These are phyloP conservation scores for Cactoblastis cactorum DNA, from an alignment of 2,888 invertebrate genomes.

Conservation along the genomic window DNA sequence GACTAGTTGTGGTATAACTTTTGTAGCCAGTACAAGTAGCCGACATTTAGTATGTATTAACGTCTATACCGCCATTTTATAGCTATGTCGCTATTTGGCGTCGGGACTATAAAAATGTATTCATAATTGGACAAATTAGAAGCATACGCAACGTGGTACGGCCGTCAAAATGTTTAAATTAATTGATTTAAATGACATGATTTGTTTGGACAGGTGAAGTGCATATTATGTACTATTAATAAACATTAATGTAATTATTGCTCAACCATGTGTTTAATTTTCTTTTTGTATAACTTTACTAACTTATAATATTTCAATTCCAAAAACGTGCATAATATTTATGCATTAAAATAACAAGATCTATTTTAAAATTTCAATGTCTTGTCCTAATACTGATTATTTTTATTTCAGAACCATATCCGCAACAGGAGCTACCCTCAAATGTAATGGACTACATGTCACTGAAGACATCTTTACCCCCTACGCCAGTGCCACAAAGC, in stretches of 20 bases:
- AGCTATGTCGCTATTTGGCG: constrained; percentile 8
- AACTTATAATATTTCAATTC: too few relatives aligned
- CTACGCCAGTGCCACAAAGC: constrained; percentile 46
- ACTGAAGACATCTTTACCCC: constrained; percentile 52
- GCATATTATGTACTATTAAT: background rate
- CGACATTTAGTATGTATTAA: constrained; percentile 28
- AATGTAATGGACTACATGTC: constrained; percentile 72
- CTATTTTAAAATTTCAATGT: too few relatives aligned
- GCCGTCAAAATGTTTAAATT: constrained; percentile 4
- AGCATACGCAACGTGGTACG: background rate
- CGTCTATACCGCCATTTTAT: constrained; percentile 32
- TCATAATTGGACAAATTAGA: constrained; percentile 7
- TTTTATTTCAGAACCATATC: constrained; percentile 62
- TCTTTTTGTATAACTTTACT: too few relatives aligned
- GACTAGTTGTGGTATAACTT: background rate
- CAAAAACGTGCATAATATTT: too few relatives aligned
- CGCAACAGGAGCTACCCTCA: constrained; percentile 55
- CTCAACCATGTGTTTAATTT: too few relatives aligned
- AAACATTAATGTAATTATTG: too few relatives aligned
- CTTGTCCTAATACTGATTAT: background rate
- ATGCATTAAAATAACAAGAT: too few relatives aligned
- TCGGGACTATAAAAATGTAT: constrained; percentile 10
- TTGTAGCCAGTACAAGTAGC: constrained; percentile 5
- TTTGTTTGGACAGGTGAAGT: background rate
- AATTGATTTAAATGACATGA: background rate